Evolutionary conservation across 1,140 invertebrate genomes (phyloP).

Genomic region (Cheumatopsyche charites): DNA sequence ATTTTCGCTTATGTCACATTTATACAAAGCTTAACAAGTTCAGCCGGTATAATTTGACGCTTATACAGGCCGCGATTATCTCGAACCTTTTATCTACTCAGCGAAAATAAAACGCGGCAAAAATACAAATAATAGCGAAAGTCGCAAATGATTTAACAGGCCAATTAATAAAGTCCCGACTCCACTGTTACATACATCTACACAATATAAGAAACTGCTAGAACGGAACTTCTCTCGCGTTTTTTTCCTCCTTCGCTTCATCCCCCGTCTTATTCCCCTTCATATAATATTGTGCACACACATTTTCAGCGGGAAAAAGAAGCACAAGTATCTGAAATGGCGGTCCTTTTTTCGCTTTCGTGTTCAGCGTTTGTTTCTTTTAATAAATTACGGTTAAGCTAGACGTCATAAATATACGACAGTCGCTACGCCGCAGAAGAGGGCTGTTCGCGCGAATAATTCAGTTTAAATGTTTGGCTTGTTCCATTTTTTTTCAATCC

Average conservation of each 20-base stretch:
- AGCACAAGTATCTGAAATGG: background rate
- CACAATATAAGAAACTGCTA: background rate
- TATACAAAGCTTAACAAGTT: too few species aligned
- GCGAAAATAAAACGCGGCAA: constrained; percentile 8
- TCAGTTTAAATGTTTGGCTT: too few species aligned
- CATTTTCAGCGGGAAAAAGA: background rate
- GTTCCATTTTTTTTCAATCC: too few species aligned
- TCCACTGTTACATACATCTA: background rate
- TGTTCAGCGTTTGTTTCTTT: constrained; percentile 10
- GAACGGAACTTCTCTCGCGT: background rate
- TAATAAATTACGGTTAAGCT: constrained; percentile 22
- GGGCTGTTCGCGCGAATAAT: background rate
- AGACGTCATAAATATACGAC: constrained; percentile 12
- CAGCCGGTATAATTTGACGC: background rate
- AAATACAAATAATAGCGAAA: constrained; percentile 4
- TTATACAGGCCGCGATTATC: background rate
- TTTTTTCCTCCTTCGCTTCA: background rate
- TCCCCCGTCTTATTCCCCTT: background rate
- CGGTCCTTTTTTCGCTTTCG: background rate
- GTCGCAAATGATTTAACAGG: constrained; percentile 19
- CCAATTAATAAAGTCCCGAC: constrained; percentile 1
- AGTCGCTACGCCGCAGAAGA: background rate
- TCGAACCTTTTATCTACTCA: constrained; percentile 8
- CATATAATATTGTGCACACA: background rate
- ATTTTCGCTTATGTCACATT: too few species aligned